These are phyloP conservation scores for Saturnia pavonia DNA, from an alignment of 2,888 invertebrate species.

Conservation along the genomic window DNA sequence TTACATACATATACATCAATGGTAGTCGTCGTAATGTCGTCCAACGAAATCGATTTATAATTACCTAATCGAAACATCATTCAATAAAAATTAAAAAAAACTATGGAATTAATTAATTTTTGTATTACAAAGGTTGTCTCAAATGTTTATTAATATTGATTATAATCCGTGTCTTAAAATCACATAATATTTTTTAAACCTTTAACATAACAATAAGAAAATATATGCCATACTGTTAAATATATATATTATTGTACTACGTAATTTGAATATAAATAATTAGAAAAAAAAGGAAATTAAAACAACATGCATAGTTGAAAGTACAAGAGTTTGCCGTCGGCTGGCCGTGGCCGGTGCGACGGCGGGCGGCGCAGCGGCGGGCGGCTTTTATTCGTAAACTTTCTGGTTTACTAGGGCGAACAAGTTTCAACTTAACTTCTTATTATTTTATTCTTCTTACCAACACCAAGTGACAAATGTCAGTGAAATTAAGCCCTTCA, in stretches of 20 bases:
- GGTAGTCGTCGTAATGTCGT: no score
- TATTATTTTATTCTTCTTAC: conserved; percentile 50
- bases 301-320: conserved; percentile 26
- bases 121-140: no score
- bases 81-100: background rate
- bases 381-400: conserved; percentile 45
- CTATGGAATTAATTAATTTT: no score
- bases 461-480: conserved; percentile 51
- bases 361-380: conserved; percentile 40
- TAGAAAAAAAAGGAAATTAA: background rate
- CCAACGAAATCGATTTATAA: background rate
- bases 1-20: no score
- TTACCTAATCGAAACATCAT: background rate
- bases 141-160: no score
- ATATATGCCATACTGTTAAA: background rate
- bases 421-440: conserved; percentile 53
- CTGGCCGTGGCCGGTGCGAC: conserved; percentile 43
- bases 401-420: conserved; percentile 74
- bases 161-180: no score
- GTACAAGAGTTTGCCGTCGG: conserved; percentile 54
- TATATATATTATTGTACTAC: background rate
- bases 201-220: no score
- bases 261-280: background rate
- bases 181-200: no score
- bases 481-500: conserved; percentile 61